Base-by-base conservation (phyloP, 2,797 vertebrate genomes). In the Tarsius wallacei region DNA sequence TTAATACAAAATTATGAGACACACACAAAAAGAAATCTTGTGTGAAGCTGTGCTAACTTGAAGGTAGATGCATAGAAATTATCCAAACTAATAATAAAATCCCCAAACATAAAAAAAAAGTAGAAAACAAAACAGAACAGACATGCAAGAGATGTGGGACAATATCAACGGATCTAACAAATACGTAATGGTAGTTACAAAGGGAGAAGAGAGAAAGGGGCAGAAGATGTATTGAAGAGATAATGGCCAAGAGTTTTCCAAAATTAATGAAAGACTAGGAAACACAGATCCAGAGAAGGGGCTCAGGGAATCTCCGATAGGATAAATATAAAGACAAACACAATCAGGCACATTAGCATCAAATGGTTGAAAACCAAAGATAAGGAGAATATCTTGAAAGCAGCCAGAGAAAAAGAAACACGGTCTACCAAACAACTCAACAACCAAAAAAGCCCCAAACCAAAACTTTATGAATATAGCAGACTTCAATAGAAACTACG, bases 311-410 rank as follows among this genome's bases (percentile, higher is more conserved):
- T 83, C 17, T 31, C 61, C 57, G 83, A 66, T 28, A 74, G 8
- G 36, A 55, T 36, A 88, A 83, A 74, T 13, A 91, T 42, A 90
- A 63, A 57, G 70, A 59, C 33, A 94, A 77, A 36, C 24, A 61
- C 51, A 90, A 84, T 28, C 31, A 59, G 61, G 5, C n/a, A 90
- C 24, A 53, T 53, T 51, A 59, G 57, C 64, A 71, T 77, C 87
- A 90, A 83, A 90, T 51, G 22, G 53, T 13, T 90, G 87, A 94
- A 90, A 77, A 94, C 19, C 31, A 31, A 89, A 90, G 24, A 68
- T 76, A 88, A 80, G 59, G 77, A 81, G n/a, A 71, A 55, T 53
- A 93, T 87, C 55, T 70, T 42, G 42, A 87, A 33, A 61, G 57
- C 19, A 33, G 53, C 31, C 3, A 63, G 66, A 51, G 8, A 63